phyloP scores from a whole-genome alignment of 2,797 vertebrate species.

The Takifugu rubripes region DNA sequence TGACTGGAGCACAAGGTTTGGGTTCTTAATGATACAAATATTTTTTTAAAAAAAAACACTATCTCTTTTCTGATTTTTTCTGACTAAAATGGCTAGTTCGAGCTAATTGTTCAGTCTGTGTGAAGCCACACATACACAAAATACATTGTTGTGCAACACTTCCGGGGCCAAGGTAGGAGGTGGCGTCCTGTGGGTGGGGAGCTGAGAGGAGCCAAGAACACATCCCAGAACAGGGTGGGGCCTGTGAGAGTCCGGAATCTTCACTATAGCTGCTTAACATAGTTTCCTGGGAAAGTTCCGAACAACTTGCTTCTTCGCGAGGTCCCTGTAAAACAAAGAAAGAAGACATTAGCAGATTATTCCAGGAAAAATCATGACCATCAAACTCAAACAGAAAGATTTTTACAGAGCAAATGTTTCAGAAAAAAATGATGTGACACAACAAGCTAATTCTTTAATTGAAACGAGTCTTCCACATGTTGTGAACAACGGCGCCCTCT shows the following conservation, averaged over 20 bases:
- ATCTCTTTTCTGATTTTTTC: constrained; percentile 30
- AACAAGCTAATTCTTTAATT: not conserved
- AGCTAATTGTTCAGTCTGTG: constrained; percentile 69
- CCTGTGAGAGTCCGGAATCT: constrained; percentile 61
- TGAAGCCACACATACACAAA: constrained; percentile 51
- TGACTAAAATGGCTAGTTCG: constrained; percentile 72
- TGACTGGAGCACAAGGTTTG: constrained; percentile 46
- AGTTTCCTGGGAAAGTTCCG: constrained; percentile 99
- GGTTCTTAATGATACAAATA: constrained; percentile 59
- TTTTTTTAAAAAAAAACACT: constrained; percentile 43
- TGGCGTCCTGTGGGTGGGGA: constrained; percentile 46
- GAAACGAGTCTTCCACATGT: not conserved
- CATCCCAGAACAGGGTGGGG: constrained; percentile 43
- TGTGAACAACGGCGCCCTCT: constrained; percentile 22
- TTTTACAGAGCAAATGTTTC: not conserved
- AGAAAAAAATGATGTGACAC: not conserved
- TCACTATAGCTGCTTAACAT: constrained; percentile 93
- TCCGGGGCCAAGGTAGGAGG: constrained; percentile 3
- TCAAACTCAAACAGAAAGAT: not conserved
- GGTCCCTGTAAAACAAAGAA: constrained; percentile 80
- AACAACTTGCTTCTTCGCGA: constrained; percentile 96
- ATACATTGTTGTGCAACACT: constrained; percentile 34
- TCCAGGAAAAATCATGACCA: not conserved
- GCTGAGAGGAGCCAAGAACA: constrained; percentile 35
- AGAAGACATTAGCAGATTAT: not conserved